phyloP scores from a whole-genome alignment of 1,140 invertebrate genomes.

The Aporrectodea caliginosa region DNA sequence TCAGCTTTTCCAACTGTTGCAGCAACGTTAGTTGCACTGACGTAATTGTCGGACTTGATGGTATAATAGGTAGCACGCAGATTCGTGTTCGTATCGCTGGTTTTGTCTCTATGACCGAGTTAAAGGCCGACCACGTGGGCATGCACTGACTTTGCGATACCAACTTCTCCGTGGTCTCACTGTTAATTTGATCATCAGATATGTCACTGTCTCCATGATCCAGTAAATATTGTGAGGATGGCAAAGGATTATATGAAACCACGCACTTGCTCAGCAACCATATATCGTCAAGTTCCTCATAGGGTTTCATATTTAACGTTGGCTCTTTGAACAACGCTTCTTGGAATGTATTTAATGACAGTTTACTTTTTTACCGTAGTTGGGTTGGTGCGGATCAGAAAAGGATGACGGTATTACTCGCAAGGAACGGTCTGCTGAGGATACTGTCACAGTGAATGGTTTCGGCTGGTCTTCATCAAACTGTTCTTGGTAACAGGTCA shows the following conservation, averaged over 20 bases:
- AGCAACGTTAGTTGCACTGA: neutral
- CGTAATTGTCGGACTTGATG: neutral
- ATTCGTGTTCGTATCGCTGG: neutral
- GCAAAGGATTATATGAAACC: too few species aligned
- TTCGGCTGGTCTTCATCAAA: neutral
- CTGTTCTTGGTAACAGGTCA: neutral
- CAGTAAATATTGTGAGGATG: too few species aligned
- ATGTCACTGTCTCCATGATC: too few species aligned
- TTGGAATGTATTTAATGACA: neutral
- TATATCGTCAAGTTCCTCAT: too few species aligned
- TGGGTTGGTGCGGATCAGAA: neutral
- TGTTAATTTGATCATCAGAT: too few species aligned
- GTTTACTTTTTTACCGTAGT: neutral
- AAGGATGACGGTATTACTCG: neutral
- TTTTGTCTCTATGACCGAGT: neutral
- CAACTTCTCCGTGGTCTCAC: too few species aligned
- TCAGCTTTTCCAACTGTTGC: too few species aligned
- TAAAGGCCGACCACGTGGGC: neutral
- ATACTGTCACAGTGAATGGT: neutral
- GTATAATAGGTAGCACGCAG: neutral
- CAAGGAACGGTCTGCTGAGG: neutral
- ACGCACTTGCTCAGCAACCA: neutral
- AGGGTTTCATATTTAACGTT: neutral
- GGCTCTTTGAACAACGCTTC: neutral
- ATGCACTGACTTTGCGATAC: too few species aligned